Evolutionary conservation across 2,797 vertebrate species (phyloP).

Genomic region (Helostoma temminkii): DNA sequence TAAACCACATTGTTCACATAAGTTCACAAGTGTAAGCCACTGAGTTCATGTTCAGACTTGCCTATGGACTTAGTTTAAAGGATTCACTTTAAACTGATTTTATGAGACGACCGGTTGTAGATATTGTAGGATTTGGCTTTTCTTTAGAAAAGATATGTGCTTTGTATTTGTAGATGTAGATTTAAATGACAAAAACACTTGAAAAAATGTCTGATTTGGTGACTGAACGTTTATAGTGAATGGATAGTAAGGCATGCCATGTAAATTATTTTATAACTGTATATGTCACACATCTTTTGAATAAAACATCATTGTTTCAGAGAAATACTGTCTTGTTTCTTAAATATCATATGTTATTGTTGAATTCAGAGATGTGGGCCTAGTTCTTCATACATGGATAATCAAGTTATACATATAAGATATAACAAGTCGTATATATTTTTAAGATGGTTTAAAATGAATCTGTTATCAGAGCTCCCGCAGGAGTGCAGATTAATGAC

Average conservation of each 20-base stretch:
- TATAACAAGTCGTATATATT: too few species aligned
- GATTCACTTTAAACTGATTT: conserved; percentile 70
- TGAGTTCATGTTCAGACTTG: conserved; percentile 68
- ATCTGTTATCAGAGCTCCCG: too few species aligned
- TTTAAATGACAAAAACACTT: conserved; percentile 74
- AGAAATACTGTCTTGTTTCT: conserved; percentile 44
- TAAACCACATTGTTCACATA: conserved; percentile 57
- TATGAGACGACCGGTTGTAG: conserved; percentile 78
- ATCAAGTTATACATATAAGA: too few species aligned
- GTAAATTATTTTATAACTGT: conserved; percentile 87
- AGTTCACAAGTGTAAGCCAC: conserved; percentile 69
- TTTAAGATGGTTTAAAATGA: too few species aligned
- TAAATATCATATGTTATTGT: too few species aligned
- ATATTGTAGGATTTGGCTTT: conserved; percentile 81
- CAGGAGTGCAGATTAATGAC: too few species aligned
- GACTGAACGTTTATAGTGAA: conserved; percentile 86
- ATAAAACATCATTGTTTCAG: conserved; percentile 84
- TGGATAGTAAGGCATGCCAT: conserved; percentile 86
- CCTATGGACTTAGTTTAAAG: conserved; percentile 66
- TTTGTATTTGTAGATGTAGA: conserved; percentile 84
- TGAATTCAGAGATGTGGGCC: too few species aligned
- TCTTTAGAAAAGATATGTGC: conserved; percentile 80
- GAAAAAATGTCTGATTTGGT: conserved; percentile 80
- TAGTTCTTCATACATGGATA: too few species aligned
- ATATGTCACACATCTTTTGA: conserved; percentile 88